Conservation (phyloP, 2,888 invertebrate genomes). For the Eilema sororculum region DNA sequence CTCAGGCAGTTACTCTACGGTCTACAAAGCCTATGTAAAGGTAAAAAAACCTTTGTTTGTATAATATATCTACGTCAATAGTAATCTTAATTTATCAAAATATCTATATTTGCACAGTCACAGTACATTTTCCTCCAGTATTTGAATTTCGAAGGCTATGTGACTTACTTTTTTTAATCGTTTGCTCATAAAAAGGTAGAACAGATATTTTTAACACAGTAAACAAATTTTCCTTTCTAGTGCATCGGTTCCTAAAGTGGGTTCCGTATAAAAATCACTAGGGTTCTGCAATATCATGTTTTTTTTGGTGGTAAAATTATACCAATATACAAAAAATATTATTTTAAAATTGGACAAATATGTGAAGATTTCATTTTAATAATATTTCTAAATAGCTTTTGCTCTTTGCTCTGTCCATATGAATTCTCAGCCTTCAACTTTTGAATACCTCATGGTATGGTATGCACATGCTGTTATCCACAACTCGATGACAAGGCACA, state of each 20-base stretch:
- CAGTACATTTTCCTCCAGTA: constrained; percentile 11
- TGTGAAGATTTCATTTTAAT: not conserved
- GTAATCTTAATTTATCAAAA: constrained; percentile 16
- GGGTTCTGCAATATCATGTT: not conserved
- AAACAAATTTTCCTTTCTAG: not conserved
- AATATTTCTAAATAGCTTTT: no score
- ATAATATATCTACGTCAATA: not conserved
- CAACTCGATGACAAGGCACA: no score
- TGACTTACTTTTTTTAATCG: not conserved
- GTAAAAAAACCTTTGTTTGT: constrained; percentile 57
- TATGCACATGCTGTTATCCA: no score
- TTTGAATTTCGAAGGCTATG: not conserved
- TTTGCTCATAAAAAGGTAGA: not conserved
- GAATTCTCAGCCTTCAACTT: no score
- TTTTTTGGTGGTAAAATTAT: not conserved
- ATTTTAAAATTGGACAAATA: not conserved
- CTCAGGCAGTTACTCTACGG: constrained; percentile 93
- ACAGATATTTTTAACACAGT: not conserved
- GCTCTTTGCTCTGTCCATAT: no score
- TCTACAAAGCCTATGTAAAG: constrained; percentile 93
- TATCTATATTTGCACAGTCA: constrained; percentile 16
- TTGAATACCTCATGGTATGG: no score
- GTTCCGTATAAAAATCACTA: not conserved
- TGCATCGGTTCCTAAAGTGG: not conserved
- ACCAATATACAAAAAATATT: no score